phyloP scores from a whole-genome alignment of 1,140 invertebrate genomes.

The Cotesia vestalis region DNA sequence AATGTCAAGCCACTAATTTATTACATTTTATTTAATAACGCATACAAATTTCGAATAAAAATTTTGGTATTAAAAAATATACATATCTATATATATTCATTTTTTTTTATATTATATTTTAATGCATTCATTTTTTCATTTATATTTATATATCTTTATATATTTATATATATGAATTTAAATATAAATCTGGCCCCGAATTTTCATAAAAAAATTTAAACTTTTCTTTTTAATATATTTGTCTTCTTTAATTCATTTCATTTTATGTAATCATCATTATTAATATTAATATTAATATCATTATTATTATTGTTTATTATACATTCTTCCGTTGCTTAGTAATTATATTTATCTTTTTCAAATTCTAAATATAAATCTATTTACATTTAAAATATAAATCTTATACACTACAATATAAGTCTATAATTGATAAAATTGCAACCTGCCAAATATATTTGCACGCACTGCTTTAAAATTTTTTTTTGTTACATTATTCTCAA shows the following conservation, averaged over 20 bases:
- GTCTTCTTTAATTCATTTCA: background rate
- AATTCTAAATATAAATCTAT: slow-evolving; percentile 42
- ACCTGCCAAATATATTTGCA: slow-evolving; percentile 34
- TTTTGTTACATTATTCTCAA: background rate
- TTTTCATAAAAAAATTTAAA: slow-evolving; percentile 57
- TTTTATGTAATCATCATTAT: no score
- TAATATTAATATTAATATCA: background rate
- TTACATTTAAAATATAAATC: slow-evolving; percentile 50
- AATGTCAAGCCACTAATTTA: slow-evolving; percentile 61
- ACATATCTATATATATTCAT: slow-evolving; percentile 36
- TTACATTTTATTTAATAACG: slow-evolving; percentile 51
- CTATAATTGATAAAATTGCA: slow-evolving; percentile 47
- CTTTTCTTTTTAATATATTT: slow-evolving; percentile 35
- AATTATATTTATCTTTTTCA: slow-evolving; percentile 37
- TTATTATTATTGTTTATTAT: slow-evolving; percentile 27
- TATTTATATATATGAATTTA: slow-evolving; percentile 54
- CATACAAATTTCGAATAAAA: slow-evolving; percentile 65
- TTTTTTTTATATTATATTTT: background rate
- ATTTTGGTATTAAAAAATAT: slow-evolving; percentile 66
- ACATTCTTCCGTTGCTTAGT: slow-evolving; percentile 5
- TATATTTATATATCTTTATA: slow-evolving; percentile 40
- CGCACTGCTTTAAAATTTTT: background rate
- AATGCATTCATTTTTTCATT: slow-evolving; percentile 22
- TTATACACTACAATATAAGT: slow-evolving; percentile 50
- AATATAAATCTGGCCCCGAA: slow-evolving; percentile 63